These are phyloP conservation scores for Drosophila infuscata DNA, from an alignment of 2,888 invertebrate species.

Conservation along the genomic window DNA sequence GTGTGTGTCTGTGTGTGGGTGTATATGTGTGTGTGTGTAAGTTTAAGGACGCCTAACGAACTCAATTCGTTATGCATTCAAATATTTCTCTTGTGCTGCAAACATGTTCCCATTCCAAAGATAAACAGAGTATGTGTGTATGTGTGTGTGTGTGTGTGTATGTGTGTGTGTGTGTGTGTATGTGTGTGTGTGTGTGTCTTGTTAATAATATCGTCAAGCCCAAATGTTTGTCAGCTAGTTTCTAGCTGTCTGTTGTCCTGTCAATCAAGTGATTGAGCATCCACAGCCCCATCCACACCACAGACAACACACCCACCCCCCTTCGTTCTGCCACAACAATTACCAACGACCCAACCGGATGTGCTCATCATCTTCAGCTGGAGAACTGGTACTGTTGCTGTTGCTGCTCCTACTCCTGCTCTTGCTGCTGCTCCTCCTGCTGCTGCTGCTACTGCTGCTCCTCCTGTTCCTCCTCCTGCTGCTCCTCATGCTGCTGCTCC, in stretches of 20 bases:
- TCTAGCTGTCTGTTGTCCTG: slow-evolving; percentile 47
- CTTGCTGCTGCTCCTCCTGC: too few relatives aligned
- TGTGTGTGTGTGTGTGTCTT: slow-evolving; percentile 29
- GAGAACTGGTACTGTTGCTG: neutral
- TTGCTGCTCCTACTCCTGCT: neutral
- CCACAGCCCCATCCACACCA: neutral
- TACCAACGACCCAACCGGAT: neutral
- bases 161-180: slow-evolving; percentile 2
- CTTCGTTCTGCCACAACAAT: neutral
- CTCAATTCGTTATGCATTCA: slow-evolving; percentile 40
- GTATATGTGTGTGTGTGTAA: neutral
- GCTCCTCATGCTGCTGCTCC: too few relatives aligned
- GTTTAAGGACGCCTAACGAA: slow-evolving; percentile 16
- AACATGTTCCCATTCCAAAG: neutral
- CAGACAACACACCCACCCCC: too few relatives aligned
- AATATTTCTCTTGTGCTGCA: slow-evolving; percentile 13
- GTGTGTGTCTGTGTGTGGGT: neutral
- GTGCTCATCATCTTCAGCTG: neutral
- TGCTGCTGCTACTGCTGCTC: too few relatives aligned
- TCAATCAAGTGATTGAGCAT: slow-evolving; percentile 76
- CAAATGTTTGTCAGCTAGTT: slow-evolving; percentile 56
- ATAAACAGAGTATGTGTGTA: slow-evolving; percentile 16
- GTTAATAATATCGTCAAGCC: slow-evolving; percentile 55
- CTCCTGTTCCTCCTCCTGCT: too few relatives aligned
- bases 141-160: neutral